Evolutionary conservation across 92 coral and sea anemone genomes (phyloP).

Genomic region (Epizoanthus illoricatus): DNA sequence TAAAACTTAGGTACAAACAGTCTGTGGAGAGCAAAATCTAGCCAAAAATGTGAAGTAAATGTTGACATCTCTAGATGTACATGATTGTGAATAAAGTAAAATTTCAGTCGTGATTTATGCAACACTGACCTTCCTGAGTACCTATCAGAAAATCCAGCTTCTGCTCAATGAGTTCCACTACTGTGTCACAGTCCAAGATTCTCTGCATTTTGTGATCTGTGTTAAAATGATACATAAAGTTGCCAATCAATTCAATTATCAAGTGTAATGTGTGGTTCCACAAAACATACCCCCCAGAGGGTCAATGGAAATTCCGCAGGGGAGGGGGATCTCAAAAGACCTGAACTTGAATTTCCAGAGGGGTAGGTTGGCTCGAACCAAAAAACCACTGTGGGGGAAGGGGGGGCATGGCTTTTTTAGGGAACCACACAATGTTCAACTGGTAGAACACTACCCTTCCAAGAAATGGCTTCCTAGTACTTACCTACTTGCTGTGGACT

Average conservation of each 20-base stretch:
- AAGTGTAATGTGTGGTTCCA: neutral
- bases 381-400: too few species aligned
- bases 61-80: neutral
- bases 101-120: neutral
- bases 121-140: constrained; percentile 64
- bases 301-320: too few species aligned
- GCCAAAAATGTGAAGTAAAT: neutral
- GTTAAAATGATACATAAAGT: neutral
- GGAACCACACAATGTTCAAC: too few species aligned
- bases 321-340: too few species aligned
- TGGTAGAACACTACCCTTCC: too few species aligned
- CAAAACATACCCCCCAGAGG: too few species aligned
- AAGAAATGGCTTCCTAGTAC: neutral
- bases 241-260: neutral
- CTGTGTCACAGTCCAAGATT: constrained; percentile 58
- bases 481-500: constrained; percentile 64
- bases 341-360: too few species aligned
- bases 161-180: constrained; percentile 46
- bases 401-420: too few species aligned
- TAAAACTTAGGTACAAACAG: too few species aligned
- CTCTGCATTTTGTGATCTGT: constrained; percentile 59
- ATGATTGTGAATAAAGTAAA: neutral
- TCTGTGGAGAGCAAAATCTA: too few species aligned
- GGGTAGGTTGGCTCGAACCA: too few species aligned
- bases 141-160: constrained; percentile 69